Evolutionary conservation across 2,888 invertebrate genomes (phyloP).

Genomic region (Stenurella melanura): DNA sequence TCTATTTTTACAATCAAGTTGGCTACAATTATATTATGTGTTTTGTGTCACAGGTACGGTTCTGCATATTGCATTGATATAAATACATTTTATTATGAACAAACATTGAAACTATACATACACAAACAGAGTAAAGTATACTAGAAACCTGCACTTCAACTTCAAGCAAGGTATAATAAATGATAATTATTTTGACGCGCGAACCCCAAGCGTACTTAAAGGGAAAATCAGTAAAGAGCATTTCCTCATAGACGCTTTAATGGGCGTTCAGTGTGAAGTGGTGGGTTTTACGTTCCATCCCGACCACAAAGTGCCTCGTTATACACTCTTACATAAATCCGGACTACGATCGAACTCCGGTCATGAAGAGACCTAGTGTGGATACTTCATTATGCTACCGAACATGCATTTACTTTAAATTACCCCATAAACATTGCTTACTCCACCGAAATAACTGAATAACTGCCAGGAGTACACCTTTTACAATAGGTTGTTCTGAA

Average conservation of each 20-base stretch:
- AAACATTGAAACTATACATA: no score
- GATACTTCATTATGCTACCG: constrained; percentile 45
- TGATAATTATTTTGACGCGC: constrained; percentile 34
- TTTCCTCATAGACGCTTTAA: constrained; percentile 68
- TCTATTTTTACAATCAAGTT: no score
- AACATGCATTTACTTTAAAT: constrained; percentile 42
- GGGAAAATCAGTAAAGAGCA: constrained; percentile 67
- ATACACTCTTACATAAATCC: constrained; percentile 46
- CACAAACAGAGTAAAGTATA: no score
- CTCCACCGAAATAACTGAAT: constrained; percentile 26
- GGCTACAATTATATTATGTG: no score
- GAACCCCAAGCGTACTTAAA: constrained; percentile 57
- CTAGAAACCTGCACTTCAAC: no score
- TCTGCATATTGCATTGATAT: no score
- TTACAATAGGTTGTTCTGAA: no score
- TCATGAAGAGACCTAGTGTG: constrained; percentile 32
- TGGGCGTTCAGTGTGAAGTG: constrained; percentile 65
- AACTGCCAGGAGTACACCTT: constrained; percentile 1
- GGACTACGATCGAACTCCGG: constrained; percentile 40
- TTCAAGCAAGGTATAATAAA: constrained; percentile 16
- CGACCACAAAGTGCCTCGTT: constrained; percentile 47
- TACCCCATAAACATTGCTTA: constrained; percentile 40
- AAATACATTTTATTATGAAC: no score
- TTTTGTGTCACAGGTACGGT: no score
- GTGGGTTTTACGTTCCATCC: constrained; percentile 40